Evolutionary conservation across 1,140 invertebrate genomes (phyloP).

Genomic region (Macrobrachium nipponense): DNA sequence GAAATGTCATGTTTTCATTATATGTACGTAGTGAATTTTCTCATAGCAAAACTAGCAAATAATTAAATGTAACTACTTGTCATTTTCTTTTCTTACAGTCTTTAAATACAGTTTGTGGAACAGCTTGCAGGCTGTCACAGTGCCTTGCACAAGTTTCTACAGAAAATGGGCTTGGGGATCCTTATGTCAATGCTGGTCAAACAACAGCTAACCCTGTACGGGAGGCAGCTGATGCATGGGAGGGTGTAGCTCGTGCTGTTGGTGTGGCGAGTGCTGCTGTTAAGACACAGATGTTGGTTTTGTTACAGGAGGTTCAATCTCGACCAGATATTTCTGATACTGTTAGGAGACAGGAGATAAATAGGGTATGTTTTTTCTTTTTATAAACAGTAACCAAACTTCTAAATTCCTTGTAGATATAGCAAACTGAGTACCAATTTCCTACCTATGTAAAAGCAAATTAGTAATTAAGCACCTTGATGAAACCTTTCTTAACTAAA

Average conservation of each 20-base stretch:
- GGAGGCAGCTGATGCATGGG: conserved; percentile 52
- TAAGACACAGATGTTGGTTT: conserved; percentile 45
- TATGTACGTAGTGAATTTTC: not conserved
- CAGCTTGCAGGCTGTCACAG: conserved; percentile 52
- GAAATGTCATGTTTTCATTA: too few relatives aligned
- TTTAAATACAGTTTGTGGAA: conserved; percentile 53
- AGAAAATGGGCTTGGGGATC: conserved; percentile 21
- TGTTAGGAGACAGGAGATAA: conserved; percentile 12
- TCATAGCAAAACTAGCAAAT: not conserved
- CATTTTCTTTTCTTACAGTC: conserved; percentile 33
- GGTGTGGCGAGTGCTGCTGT: conserved; percentile 52
- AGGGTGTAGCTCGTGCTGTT: conserved; percentile 47
- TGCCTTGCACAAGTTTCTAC: conserved; percentile 41
- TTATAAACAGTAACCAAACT: too few relatives aligned
- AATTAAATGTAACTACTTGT: not conserved
- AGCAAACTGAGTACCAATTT: too few relatives aligned
- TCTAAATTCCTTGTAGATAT: too few relatives aligned
- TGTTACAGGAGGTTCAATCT: conserved; percentile 45
- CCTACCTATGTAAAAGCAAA: too few relatives aligned
- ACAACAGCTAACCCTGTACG: conserved; percentile 11
- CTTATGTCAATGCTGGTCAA: not conserved
- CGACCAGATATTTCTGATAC: conserved; percentile 40
- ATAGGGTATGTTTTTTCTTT: not conserved
- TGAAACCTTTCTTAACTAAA: too few relatives aligned
- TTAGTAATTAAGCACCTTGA: too few relatives aligned